Conservation (phyloP, 2,888 invertebrate genomes). For the Hirtodrosophila histrioides region DNA sequence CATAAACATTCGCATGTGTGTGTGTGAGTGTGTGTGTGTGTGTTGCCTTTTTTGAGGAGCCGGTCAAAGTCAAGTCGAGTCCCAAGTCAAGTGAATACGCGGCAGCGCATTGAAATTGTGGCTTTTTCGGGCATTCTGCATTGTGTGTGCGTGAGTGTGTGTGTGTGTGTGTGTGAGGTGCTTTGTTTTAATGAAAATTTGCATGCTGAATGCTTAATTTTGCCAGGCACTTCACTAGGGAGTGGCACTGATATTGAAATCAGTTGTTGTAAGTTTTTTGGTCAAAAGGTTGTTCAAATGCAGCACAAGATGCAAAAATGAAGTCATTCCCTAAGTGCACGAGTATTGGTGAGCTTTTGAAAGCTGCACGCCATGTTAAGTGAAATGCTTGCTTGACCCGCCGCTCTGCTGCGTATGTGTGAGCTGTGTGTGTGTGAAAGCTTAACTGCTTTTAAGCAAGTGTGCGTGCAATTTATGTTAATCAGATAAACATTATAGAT, state of each 20-base stretch:
- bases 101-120: conserved; percentile 52
- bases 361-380: conserved; percentile 4
- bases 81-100: conserved; percentile 36
- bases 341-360: conserved; percentile 30
- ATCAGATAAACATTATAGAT: neutral
- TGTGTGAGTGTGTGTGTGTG: conserved; percentile 15
- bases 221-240: conserved; percentile 40
- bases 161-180: conserved; percentile 16
- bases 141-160: neutral
- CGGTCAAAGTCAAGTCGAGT: conserved; percentile 66
- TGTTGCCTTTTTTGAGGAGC: conserved; percentile 62
- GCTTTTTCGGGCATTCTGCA: conserved; percentile 37
- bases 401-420: neutral
- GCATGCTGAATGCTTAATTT: conserved; percentile 77
- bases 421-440: conserved; percentile 8
- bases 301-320: conserved; percentile 6
- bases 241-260: conserved; percentile 34
- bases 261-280: conserved; percentile 15
- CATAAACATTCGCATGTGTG: conserved; percentile 1
- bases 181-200: conserved; percentile 72
- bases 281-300: conserved; percentile 53
- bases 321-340: conserved; percentile 3
- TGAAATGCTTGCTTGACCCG: neutral
- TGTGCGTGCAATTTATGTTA: neutral
- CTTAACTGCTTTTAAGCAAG: neutral